Evolutionary conservation across 2,113 vertebrate species (phyloP).

Genomic region (Cichladusa arquata): DNA sequence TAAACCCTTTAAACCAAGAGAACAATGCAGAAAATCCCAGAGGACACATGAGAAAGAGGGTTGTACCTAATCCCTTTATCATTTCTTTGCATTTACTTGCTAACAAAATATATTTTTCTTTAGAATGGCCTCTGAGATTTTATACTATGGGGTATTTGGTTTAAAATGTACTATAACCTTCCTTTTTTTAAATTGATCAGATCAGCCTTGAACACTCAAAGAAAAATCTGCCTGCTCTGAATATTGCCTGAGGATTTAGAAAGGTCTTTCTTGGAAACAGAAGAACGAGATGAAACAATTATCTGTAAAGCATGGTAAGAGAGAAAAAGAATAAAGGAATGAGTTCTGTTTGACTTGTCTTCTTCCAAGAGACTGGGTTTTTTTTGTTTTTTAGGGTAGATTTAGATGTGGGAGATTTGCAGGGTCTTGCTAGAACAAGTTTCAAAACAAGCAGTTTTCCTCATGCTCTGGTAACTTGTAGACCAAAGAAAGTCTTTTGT

Average conservation of each 20-base stretch:
- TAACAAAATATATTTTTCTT: constrained; percentile 52
- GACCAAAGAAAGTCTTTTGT: neutral
- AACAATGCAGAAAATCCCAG: constrained; percentile 3
- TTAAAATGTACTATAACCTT: constrained; percentile 43
- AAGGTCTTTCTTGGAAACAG: constrained; percentile 53
- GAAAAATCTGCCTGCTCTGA: constrained; percentile 47
- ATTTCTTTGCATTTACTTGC: constrained; percentile 30
- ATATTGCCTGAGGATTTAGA: constrained; percentile 65
- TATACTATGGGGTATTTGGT: constrained; percentile 25
- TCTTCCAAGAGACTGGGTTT: neutral
- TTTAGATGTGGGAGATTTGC: neutral
- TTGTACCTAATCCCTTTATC: constrained; percentile 34
- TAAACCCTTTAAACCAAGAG: constrained; percentile 30
- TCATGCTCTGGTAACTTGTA: neutral
- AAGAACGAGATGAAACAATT: constrained; percentile 56
- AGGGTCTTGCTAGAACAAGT: neutral
- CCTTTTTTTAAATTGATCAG: constrained; percentile 34
- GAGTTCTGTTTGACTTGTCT: constrained; percentile 50
- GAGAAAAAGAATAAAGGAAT: constrained; percentile 40
- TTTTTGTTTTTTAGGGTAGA: neutral
- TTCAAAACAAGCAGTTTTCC: neutral
- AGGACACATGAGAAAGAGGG: neutral
- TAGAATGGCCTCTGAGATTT: constrained; percentile 34
- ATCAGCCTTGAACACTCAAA: constrained; percentile 57
- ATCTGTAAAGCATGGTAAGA: constrained; percentile 36